Base-by-base conservation (phyloP, 2,113 vertebrate species). In the Thunnus thynnus region DNA sequence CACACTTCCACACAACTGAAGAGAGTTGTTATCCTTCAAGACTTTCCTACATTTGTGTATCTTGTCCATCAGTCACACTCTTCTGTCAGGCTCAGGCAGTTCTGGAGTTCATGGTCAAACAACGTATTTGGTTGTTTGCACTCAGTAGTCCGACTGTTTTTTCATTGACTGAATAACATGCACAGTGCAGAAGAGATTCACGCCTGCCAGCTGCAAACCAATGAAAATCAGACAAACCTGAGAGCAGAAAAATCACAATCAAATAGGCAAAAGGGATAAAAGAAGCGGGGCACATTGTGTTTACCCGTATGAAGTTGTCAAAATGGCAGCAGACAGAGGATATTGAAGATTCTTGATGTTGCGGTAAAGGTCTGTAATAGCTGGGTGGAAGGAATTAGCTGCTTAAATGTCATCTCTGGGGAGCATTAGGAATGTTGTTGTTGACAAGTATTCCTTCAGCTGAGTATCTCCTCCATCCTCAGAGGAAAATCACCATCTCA, bases 111-210 rank as follows among this genome's bases (percentile, higher is more conserved):
- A 30, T 30, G 27, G 27, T 30, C 27, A 30, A 4, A 4, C 27
- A 4, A 30, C 27, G 27, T 30, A 30, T 30, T 30, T 30, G 27
- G 27, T 30, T 4, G 27, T 30, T 30, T 30, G 27, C 4, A 36
- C 3, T 36, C 36, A 36, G 36, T 3, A 32, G 20, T 60, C 48
- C 70, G 16, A 25, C 65, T 67, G 65, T 46, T 82, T 66, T 60
- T 32, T 63, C 20, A 69, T 58, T 52, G 54, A 46, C 72, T 30
- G n/a, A 52, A 78, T 63, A 16, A 62, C 62, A 74, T 66, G 13
- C 64, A 22, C 4, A 17, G 52, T 68, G 48, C 50, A 8, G n/a
- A 63, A 13, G 13, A 69, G n/a, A 25, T 20, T 16, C 32, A 44
- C 10, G n/a, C 48, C 60, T 67, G 47, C 25, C 30, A 55, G 20